Conservation (phyloP, 2,113 vertebrate genomes). For the Ptilorrhoa leucosticta region DNA sequence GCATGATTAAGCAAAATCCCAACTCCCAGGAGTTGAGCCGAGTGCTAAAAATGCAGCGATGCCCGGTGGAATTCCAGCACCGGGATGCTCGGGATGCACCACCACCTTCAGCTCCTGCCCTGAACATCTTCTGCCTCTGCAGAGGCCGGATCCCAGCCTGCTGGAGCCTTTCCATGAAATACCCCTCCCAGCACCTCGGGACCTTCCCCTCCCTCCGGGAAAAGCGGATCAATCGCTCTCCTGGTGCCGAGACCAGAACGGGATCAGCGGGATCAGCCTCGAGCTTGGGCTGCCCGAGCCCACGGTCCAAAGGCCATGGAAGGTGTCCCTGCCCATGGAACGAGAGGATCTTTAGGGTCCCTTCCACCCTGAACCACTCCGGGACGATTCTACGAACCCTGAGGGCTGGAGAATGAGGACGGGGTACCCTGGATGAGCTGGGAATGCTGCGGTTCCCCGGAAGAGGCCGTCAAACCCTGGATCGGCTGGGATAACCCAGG, state of each 20-base stretch:
- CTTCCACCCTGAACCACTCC: neutral
- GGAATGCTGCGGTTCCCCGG: neutral
- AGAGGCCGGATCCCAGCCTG: neutral
- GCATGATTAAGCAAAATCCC: neutral
- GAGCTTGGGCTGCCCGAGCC: neutral
- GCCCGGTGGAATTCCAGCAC: neutral
- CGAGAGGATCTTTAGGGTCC: too few relatives aligned
- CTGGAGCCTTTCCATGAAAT: fast-evolving
- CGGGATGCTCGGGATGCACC: fast-evolving
- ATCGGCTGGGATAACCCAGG: neutral
- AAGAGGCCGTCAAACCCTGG: neutral
- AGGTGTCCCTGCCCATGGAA: neutral
- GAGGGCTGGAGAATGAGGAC: neutral
- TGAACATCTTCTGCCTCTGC: neutral
- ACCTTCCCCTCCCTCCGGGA: neutral
- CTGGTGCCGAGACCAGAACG: neutral
- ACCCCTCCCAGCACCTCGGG: neutral
- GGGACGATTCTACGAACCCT: fast-evolving
- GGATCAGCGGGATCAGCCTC: fast-evolving
- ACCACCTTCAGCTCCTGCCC: neutral
- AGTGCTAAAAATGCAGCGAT: fast-evolving
- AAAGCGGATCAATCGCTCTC: fast-evolving
- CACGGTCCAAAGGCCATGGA: fast-evolving
- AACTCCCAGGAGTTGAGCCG: neutral
- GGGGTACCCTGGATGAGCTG: neutral